These are phyloP conservation scores for Gonocerus acuteangulatus DNA, from an alignment of 2,888 invertebrate genomes.

Conservation along the genomic window DNA sequence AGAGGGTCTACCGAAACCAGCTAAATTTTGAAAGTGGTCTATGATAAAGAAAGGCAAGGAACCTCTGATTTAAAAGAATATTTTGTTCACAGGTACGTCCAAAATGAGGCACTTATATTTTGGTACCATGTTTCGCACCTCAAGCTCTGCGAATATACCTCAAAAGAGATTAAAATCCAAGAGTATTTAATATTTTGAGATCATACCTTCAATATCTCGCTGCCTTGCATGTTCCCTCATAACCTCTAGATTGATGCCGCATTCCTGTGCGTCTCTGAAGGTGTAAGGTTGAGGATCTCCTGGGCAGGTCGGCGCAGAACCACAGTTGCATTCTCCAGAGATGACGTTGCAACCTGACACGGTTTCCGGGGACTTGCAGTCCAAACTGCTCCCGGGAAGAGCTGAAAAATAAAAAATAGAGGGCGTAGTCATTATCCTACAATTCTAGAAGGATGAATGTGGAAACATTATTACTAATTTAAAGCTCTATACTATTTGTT, in stretches of 20 bases:
- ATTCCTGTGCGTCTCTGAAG: conserved; percentile 33
- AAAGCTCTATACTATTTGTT: too few relatives aligned
- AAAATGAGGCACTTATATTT: too few relatives aligned
- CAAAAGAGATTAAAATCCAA: too few relatives aligned
- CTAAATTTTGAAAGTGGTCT: too few relatives aligned
- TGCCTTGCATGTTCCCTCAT: conserved; percentile 35
- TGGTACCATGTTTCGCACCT: too few relatives aligned
- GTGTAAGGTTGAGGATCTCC: conserved; percentile 32
- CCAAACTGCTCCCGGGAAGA: conserved; percentile 29
- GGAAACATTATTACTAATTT: neutral
- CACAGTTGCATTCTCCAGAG: conserved; percentile 30
- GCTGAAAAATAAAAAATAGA: conserved; percentile 25
- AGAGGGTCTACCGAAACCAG: too few relatives aligned
- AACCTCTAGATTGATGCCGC: conserved; percentile 34
- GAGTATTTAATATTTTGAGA: too few relatives aligned
- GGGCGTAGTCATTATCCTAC: too few relatives aligned
- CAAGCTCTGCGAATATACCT: too few relatives aligned
- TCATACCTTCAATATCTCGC: conserved; percentile 33
- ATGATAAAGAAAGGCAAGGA: too few relatives aligned
- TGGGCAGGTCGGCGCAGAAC: conserved; percentile 29
- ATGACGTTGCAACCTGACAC: conserved; percentile 35
- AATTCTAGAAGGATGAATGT: neutral
- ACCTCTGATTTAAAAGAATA: too few relatives aligned
- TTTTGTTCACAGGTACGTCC: too few relatives aligned
- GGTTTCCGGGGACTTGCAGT: conserved; percentile 29